phyloP scores from a whole-genome alignment of 2,888 invertebrate species.

The Ptychoptera albimana region DNA sequence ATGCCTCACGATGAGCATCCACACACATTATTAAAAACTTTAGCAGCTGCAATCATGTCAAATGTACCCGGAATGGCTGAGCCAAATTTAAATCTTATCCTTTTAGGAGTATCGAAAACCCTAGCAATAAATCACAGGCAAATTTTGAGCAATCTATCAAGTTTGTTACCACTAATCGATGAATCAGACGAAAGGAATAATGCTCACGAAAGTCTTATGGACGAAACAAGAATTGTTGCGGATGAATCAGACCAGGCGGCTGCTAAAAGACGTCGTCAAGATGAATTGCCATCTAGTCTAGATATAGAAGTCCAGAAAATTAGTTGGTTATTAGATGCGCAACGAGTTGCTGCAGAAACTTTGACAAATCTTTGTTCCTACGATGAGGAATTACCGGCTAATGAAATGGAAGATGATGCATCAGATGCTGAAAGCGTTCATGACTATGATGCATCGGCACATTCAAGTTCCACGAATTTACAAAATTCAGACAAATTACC shows the following conservation, averaged over 20 bases:
- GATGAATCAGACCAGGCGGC: slow-evolving; percentile 20
- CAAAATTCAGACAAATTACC: slow-evolving; percentile 34
- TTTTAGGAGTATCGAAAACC: slow-evolving; percentile 35
- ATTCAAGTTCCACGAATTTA: slow-evolving; percentile 13
- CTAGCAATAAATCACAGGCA: slow-evolving; percentile 37
- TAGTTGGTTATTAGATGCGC: slow-evolving; percentile 43
- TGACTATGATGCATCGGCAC: slow-evolving; percentile 22
- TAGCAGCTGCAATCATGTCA: slow-evolving; percentile 41
- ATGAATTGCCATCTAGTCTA: slow-evolving; percentile 24
- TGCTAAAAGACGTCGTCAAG: slow-evolving; percentile 16
- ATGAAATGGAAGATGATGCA: slow-evolving; percentile 31
- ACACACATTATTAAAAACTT: slow-evolving; percentile 34
- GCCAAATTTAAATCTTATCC: slow-evolving; percentile 33
- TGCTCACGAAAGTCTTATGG: slow-evolving; percentile 7
- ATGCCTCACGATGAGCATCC: slow-evolving; percentile 30
- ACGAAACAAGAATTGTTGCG: slow-evolving; percentile 9
- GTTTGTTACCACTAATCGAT: slow-evolving; percentile 29
- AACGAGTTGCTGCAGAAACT: slow-evolving; percentile 52
- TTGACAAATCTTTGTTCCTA: slow-evolving; percentile 51
- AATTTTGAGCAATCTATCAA: slow-evolving; percentile 34
- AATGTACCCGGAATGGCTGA: slow-evolving; percentile 35
- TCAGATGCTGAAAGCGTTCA: slow-evolving; percentile 30
- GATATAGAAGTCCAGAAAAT: slow-evolving; percentile 35
- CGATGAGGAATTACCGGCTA: slow-evolving; percentile 36
- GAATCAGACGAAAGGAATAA: slow-evolving; percentile 12